Evolutionary conservation across 2,797 vertebrate species (phyloP).

Genomic region (Acridotheres tristis): DNA sequence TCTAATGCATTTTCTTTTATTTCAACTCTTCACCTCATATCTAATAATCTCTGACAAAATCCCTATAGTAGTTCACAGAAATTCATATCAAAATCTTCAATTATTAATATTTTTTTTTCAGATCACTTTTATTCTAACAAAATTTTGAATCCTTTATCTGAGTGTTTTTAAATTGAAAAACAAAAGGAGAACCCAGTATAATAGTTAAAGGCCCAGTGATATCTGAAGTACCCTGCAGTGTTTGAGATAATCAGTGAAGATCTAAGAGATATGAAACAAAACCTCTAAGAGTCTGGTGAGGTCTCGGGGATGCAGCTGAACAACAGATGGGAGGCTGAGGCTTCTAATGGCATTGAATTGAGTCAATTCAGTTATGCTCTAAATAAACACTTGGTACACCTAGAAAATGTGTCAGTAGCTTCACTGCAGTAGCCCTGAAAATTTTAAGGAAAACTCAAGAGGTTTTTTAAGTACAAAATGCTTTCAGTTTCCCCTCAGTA

Average conservation of each 20-base stretch:
- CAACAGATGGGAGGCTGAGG: not conserved
- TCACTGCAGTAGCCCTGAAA: not conserved
- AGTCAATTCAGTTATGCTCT: not conserved
- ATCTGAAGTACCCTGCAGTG: not conserved
- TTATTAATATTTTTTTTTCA: not conserved
- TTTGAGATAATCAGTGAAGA: not conserved
- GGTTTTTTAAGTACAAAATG: not conserved
- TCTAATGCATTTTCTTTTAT: not conserved
- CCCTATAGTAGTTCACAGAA: not conserved
- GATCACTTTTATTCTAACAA: not conserved
- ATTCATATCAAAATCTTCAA: not conserved
- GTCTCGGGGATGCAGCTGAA: not conserved
- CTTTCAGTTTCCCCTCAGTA: not conserved
- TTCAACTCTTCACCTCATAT: not conserved
- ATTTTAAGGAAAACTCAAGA: not conserved
- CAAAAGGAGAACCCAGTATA: not conserved
- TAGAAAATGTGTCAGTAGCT: not conserved
- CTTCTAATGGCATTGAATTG: not conserved
- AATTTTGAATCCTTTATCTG: not conserved
- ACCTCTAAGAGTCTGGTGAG: not conserved
- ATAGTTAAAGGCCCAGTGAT: not conserved
- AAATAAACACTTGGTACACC: not conserved
- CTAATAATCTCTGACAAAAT: fast-evolving
- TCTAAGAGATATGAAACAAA: not conserved
- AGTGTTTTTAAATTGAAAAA: not conserved